Percentiles rank a stretch among this genome's conserved stretches.
Conservation (phyloP, 2,797 vertebrate genomes). For the Mormyrus proboscirostris region DNA sequence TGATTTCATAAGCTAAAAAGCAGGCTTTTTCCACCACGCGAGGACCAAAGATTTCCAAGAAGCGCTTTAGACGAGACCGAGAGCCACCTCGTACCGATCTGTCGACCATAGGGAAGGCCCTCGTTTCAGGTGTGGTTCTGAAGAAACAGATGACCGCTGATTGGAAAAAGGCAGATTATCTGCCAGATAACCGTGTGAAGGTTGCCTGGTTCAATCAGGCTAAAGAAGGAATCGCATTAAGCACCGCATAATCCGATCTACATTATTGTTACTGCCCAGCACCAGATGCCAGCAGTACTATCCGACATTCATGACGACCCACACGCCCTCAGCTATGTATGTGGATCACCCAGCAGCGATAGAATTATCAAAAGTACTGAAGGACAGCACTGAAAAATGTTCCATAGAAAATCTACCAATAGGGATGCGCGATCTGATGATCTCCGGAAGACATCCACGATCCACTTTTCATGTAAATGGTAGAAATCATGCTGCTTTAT, state of each 20-base stretch:
- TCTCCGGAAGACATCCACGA: neutral
- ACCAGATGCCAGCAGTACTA: neutral
- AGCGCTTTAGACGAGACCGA: constrained; percentile 11
- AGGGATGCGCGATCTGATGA: neutral
- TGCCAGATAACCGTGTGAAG: neutral
- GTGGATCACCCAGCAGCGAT: neutral
- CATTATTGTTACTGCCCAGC: neutral
- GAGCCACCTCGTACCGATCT: neutral
- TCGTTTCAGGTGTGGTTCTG: neutral
- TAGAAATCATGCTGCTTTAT: neutral
- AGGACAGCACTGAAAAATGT: neutral
- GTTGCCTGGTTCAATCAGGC: neutral
- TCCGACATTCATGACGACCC: neutral
- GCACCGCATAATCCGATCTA: neutral
- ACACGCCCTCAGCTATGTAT: neutral
- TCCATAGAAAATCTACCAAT: neutral
- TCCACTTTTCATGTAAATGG: neutral
- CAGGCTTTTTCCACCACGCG: neutral
- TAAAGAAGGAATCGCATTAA: neutral
- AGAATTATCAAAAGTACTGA: neutral
- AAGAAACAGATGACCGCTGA: neutral
- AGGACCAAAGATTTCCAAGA: constrained; percentile 10
- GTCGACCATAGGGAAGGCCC: neutral
- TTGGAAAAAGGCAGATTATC: neutral
- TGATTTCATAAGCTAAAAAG: constrained; percentile 25